These are phyloP conservation scores for Bagarius yarrelli DNA, from an alignment of 2,113 vertebrate species.

Conservation along the genomic window DNA sequence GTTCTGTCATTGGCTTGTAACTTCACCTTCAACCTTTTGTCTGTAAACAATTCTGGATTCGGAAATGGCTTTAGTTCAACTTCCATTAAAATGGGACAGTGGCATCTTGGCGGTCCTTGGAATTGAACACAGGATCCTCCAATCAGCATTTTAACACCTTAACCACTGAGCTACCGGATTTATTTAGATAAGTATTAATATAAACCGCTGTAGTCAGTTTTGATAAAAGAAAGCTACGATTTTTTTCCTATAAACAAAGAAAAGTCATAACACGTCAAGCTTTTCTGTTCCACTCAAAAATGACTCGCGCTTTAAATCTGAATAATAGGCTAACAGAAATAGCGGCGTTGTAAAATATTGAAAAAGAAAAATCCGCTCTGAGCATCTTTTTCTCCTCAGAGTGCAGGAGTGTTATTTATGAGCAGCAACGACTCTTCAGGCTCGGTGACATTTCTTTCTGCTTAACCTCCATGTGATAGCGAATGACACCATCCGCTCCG, in stretches of 20 bases:
- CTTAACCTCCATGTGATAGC: background rate
- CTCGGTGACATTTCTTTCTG: conserved; percentile 6
- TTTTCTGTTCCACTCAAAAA: background rate
- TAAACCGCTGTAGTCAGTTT: no score
- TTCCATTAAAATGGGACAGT: no score
- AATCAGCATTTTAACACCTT: no score
- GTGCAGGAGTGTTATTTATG: conserved; percentile 13
- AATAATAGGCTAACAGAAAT: conserved; percentile 11
- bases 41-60: no score
- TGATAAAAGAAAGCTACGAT: background rate
- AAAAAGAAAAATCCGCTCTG: background rate
- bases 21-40: no score
- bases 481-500: background rate
- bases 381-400: background rate
- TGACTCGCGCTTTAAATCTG: background rate
- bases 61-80: no score
- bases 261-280: background rate
- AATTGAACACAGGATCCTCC: no score
- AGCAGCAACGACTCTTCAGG: background rate
- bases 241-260: background rate
- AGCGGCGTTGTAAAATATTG: background rate
- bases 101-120: no score
- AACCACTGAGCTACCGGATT: no score
- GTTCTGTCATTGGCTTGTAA: no score
- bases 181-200: no score